Evolutionary conservation across 2,797 vertebrate genomes (phyloP).

Genomic region (Pseudochaenichthys georgianus): DNA sequence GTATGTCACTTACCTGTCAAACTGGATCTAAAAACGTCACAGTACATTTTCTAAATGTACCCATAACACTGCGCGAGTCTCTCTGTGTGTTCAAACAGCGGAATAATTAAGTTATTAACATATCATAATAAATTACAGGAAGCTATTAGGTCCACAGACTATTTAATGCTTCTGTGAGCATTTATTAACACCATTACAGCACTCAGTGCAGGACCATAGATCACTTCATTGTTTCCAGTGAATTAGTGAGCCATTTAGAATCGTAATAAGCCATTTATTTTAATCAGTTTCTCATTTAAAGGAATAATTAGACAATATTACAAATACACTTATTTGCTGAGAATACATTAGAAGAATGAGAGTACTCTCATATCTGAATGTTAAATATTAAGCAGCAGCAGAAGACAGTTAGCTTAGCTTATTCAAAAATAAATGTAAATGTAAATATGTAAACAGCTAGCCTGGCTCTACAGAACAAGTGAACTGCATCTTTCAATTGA

Average conservation of each 20-base stretch:
- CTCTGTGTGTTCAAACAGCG: constrained; percentile 16
- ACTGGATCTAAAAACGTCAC: constrained; percentile 1
- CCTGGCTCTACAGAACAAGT: background rate
- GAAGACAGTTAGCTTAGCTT: background rate
- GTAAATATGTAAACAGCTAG: background rate
- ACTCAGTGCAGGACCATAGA: background rate
- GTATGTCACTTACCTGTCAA: background rate
- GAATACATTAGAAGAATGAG: background rate
- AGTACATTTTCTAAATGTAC: background rate
- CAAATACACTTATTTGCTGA: background rate
- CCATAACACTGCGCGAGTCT: background rate
- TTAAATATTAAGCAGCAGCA: background rate
- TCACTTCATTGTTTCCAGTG: constrained; percentile 27
- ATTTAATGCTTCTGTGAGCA: constrained; percentile 38
- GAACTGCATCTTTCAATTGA: background rate
- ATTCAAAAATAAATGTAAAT: background rate
- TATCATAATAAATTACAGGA: constrained; percentile 38
- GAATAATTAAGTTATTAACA: constrained; percentile 35
- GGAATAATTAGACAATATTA: background rate
- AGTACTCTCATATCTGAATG: background rate
- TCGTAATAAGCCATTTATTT: background rate
- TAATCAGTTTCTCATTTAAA: background rate
- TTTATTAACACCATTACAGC: constrained; percentile 36
- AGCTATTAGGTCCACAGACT: constrained; percentile 25
- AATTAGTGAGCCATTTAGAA: background rate